Percentiles rank a stretch among this genome's conserved stretches.
phyloP scores from a whole-genome alignment of 2,888 invertebrate genomes.

The Limnephilus auricula region DNA sequence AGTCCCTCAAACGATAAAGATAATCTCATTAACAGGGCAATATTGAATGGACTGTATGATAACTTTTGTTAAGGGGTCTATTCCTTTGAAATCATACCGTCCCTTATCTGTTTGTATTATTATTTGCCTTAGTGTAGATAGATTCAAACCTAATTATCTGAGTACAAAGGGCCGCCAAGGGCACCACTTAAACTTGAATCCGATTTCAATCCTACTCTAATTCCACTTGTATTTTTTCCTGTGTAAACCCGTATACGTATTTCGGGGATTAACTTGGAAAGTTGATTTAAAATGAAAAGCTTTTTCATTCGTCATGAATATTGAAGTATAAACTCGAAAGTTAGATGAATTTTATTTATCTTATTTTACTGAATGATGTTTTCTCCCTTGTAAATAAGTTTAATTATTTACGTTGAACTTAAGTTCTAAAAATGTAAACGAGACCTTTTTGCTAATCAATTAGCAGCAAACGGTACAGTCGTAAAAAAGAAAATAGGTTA shows the following conservation, averaged over 20 bases:
- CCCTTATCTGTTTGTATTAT: constrained; percentile 57
- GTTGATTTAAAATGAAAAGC: background rate
- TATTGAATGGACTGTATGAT: background rate
- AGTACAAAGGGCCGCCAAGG: constrained; percentile 49
- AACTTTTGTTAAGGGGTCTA: constrained; percentile 40
- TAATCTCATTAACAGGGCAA: constrained; percentile 40
- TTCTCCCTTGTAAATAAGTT: background rate
- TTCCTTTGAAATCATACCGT: constrained; percentile 60
- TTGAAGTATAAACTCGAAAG: background rate
- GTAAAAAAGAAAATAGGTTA: background rate
- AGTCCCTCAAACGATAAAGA: constrained; percentile 16
- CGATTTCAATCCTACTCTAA: constrained; percentile 2
- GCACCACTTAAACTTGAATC: constrained; percentile 52
- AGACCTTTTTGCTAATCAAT: background rate
- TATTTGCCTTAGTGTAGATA: constrained; percentile 51
- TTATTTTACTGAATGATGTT: background rate
- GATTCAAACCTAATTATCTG: constrained; percentile 63
- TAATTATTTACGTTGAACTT: background rate
- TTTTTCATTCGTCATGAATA: background rate
- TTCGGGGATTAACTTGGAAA: background rate
- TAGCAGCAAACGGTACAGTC: background rate
- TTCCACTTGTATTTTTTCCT: constrained; percentile 2
- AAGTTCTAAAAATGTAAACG: background rate
- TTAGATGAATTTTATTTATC: background rate
- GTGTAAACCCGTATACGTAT: constrained; percentile 2